Evolutionary conservation across 2,888 invertebrate genomes (phyloP), one percentile per base, ranked within the genome.

Genomic region (Ormyrus rosae): DNA sequence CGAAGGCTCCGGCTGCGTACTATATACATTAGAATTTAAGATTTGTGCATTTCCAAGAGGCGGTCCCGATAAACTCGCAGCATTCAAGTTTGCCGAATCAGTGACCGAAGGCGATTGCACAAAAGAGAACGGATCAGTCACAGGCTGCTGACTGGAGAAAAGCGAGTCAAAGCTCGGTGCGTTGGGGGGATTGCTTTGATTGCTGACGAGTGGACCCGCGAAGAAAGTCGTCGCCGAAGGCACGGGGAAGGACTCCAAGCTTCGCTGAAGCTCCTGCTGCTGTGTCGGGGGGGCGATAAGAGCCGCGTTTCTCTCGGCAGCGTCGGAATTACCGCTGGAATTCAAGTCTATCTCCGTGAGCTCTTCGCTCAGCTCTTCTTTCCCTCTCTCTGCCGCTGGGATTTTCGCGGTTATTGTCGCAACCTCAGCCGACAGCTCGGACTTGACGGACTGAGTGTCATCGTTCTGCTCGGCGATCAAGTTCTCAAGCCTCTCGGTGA

Each of bases 401-500:
- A 84, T 83, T 5, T 70, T 61, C 3, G 83, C 72, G 2, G 84
- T 83, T 51, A 83, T 83, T 3, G 45, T 80, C 0, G 81, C 83
- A n/a, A 82, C 83, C 60, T 84, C 81, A 11, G 80, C 71, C 5
- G 83, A 82, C 8, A 83, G 50, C 55, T 84, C 82, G 0, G 82
- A 81, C 58, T 82, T 81, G 2, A 81, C 68, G 7, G 82, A 82
- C n/a, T 68, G 46, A 0, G 84, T 73, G 68, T 85, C 86, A 70
- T 88, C 87, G 19, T 87, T 83, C 67, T 85, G 86, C 13, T 90
- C 87, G 7, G 86, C 85, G 11, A 89, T 85, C 48, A 90, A 80
- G 77, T 90, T 85, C 78, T 90, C 89, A 61, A 90, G 87, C 65
- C 88, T 90, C 67, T 89, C 88, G 2, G 87, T 86, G 0, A 90